Base-by-base conservation (phyloP, 2,113 vertebrate genomes). In the Euleptes europaea region DNA sequence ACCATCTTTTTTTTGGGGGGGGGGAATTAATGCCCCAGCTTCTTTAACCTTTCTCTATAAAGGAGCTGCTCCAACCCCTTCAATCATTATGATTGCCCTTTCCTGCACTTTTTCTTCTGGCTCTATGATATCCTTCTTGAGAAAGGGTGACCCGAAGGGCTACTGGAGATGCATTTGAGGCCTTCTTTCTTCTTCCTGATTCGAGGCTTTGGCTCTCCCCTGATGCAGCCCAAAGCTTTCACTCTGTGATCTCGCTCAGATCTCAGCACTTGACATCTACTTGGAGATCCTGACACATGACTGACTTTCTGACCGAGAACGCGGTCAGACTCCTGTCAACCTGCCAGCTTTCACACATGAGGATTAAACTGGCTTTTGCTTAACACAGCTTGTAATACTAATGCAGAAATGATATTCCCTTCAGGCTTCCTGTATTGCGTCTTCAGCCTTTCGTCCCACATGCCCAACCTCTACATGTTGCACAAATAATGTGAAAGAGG, bases 301-400 rank as follows among this genome's bases (percentile, higher is more conserved):
- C 40, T 67, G 38, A 49, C 63, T 31, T 80, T 21, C 63, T 80
- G 63, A 67, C 28, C 57, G 42, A 14, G 28, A 79, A 40, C 38
- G 10, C 57, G 7, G 33, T 44, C 26, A 17, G 38, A 42, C 23
- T 47, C 63, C 31, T 80, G 28, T 40, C 40, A 33, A 23, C 63
- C 78, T 33, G 63, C 65, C 65, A 80, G n/a, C 65, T 80, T 80
- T 69, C 78, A 49, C 78, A 80, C 42, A 49, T 47, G n/a, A 69
- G 65, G 65, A 80, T 49, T 69, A 35, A 69, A 49, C 21, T 33
- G 63, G 31, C 19, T 80, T 80, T 47, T 9, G 26, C 78, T 47
- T 80, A 69, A 69, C 63, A 26, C 31, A n/a, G 2, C 26, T 26
- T 17, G 77, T 17, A 65, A 65, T 17, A 21, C 23, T 19, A 60